Conservation (phyloP, 2,797 vertebrate genomes). For the Sebastolobus altivelis region DNA sequence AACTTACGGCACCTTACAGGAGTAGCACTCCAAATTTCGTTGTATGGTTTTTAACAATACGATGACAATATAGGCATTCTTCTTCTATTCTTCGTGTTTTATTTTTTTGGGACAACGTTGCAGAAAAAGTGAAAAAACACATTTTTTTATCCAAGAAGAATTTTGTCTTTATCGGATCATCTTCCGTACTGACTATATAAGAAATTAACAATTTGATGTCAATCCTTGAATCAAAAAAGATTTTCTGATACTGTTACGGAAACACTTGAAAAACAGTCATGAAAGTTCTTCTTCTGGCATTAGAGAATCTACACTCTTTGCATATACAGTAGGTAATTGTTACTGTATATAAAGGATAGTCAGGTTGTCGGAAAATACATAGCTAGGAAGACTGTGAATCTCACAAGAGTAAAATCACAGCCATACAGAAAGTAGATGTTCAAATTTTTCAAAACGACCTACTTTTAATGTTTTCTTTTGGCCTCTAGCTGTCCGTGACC, state of each 20-base stretch:
- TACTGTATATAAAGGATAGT: neutral
- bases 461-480: neutral
- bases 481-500: neutral
- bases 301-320: neutral
- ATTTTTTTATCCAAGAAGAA: neutral
- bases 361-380: neutral
- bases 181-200: neutral
- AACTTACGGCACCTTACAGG: too few relatives aligned
- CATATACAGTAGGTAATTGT: neutral
- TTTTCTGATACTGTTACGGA: neutral
- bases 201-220: neutral
- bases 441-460: neutral
- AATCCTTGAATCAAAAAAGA: neutral
- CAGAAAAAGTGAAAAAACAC: neutral
- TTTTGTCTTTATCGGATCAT: neutral
- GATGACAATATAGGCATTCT: too few relatives aligned
- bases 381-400: neutral
- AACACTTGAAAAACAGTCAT: too few relatives aligned
- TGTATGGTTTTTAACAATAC: too few relatives aligned
- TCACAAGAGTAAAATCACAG: neutral
- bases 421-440: neutral
- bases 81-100: neutral
- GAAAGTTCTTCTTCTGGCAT: neutral
- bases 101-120: neutral
- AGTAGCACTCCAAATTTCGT: too few relatives aligned